Percentiles rank a stretch among this genome's conserved stretches.
phyloP scores from a whole-genome alignment of 2,888 invertebrate species.

The Sinhomidia bicolor region DNA sequence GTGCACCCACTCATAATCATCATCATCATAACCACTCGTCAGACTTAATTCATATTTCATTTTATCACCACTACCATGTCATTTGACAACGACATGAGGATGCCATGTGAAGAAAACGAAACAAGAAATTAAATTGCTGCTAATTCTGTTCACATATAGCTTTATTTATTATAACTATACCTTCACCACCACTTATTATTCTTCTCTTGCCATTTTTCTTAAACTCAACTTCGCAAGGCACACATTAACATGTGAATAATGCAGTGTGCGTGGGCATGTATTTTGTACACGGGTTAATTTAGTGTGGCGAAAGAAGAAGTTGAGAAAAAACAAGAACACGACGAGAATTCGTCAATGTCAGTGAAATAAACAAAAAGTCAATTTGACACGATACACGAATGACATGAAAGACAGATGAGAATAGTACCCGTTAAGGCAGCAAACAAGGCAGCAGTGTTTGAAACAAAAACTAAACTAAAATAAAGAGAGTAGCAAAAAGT shows the following conservation, averaged over 20 bases:
- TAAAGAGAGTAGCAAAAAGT: background rate
- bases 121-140: slow-evolving; percentile 33
- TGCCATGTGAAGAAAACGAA: background rate
- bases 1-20: too few species aligned
- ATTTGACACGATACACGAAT: slow-evolving; percentile 54
- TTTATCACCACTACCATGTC: background rate
- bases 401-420: slow-evolving; percentile 19
- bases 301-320: too few species aligned
- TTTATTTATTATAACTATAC: too few species aligned
- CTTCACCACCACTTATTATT: too few species aligned
- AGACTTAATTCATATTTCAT: slow-evolving; percentile 35
- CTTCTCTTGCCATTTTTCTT: background rate
- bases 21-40: too few species aligned
- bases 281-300: slow-evolving; percentile 40
- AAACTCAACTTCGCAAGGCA: background rate
- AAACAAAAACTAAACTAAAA: background rate
- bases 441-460: background rate
- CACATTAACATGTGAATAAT: background rate
- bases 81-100: background rate
- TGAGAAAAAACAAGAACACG: slow-evolving; percentile 18
- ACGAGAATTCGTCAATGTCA: slow-evolving; percentile 67
- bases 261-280: slow-evolving; percentile 43
- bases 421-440: slow-evolving; percentile 8
- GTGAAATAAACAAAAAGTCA: slow-evolving; percentile 55
- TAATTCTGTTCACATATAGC: slow-evolving; percentile 59